These are phyloP conservation scores for Phocides pigmalion DNA, from an alignment of 1,140 invertebrate genomes.

Conservation along the genomic window DNA sequence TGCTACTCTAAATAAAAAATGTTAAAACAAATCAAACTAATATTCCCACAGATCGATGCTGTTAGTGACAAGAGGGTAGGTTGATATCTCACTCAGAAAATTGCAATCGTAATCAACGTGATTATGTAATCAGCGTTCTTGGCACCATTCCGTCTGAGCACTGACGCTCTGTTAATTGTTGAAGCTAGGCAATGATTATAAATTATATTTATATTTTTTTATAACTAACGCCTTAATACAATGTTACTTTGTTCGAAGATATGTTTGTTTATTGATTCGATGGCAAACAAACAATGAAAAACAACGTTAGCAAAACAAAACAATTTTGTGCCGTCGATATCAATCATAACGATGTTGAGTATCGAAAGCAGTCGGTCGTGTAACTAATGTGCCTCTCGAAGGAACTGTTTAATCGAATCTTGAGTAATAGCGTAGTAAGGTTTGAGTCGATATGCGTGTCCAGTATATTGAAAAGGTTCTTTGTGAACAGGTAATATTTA, in stretches of 20 bases:
- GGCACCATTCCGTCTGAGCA: no score
- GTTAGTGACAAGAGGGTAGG: no score
- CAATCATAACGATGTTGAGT: background rate
- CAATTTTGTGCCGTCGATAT: background rate
- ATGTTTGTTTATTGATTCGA: background rate
- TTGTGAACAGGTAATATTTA: background rate
- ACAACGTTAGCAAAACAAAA: background rate
- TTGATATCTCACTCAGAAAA: no score
- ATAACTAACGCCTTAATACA: background rate
- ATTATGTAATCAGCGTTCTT: no score
- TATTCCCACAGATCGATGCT: no score
- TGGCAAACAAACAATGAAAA: background rate
- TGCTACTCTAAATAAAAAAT: no score
- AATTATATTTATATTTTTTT: no score
- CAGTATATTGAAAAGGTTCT: conserved; percentile 1
- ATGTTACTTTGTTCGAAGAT: conserved; percentile 7
- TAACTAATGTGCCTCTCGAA: conserved; percentile 3
- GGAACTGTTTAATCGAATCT: background rate
- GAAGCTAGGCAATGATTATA: no score
- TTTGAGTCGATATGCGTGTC: conserved; percentile 7
- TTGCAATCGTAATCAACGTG: no score
- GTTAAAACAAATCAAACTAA: no score
- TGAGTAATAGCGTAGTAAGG: background rate
- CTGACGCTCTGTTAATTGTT: no score
- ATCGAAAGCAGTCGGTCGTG: background rate